Percentiles rank a stretch among this genome's conserved stretches.
Evolutionary conservation across 2,888 invertebrate species (phyloP).

Genomic region (Andrena bicolor): DNA sequence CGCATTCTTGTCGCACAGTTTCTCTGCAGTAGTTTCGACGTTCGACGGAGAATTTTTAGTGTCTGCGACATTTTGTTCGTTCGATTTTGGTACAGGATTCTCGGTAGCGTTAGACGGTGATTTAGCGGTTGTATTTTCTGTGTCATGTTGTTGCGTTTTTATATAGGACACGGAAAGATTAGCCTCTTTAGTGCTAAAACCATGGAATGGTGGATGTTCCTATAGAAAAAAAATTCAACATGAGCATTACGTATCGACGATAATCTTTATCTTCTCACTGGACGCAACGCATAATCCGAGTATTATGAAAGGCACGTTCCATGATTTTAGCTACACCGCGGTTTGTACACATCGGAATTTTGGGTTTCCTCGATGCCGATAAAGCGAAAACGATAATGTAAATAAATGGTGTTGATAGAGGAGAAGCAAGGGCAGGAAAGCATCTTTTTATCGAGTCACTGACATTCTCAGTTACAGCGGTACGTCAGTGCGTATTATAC

Average conservation of each 20-base stretch:
- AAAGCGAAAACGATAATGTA: not conserved
- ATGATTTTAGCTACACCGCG: too few species aligned
- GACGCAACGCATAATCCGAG: not conserved
- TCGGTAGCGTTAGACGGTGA: constrained; percentile 45
- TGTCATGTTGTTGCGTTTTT: constrained; percentile 79
- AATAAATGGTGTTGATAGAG: constrained; percentile 9
- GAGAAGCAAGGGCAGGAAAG: constrained; percentile 14
- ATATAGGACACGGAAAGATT: constrained; percentile 79
- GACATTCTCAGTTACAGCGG: constrained; percentile 55
- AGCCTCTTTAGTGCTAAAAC: constrained; percentile 83
- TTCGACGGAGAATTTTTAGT: constrained; percentile 61
- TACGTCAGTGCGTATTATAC: constrained; percentile 57
- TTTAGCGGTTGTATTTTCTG: constrained; percentile 65
- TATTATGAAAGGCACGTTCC: not conserved
- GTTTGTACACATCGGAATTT: not conserved
- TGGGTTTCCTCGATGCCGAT: not conserved
- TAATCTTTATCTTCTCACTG: too few species aligned
- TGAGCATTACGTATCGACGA: not conserved
- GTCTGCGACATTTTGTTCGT: constrained; percentile 53
- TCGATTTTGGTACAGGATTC: constrained; percentile 58
- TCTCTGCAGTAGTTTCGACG: constrained; percentile 62
- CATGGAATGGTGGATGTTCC: constrained; percentile 84
- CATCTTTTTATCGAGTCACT: constrained; percentile 47
- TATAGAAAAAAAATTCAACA: constrained; percentile 66
- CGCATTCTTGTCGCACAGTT: constrained; percentile 44